Conservation (phyloP, 2,113 vertebrate species). For the Hucho hucho region DNA sequence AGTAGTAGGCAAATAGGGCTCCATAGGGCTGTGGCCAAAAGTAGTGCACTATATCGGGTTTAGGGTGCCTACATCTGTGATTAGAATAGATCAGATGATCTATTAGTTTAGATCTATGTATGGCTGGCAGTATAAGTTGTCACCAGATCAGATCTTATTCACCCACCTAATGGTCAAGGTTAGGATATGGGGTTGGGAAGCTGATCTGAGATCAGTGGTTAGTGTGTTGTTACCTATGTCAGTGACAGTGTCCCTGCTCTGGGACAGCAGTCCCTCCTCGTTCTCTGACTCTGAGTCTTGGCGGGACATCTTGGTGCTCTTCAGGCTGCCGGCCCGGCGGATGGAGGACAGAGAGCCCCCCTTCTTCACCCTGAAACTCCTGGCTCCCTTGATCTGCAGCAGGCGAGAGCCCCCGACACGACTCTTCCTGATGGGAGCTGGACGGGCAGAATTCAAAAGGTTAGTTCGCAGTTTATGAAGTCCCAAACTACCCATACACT, state of each 20-base stretch:
- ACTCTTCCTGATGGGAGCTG: conserved; percentile 91
- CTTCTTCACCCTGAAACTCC: conserved; percentile 98
- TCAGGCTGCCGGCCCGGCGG: conserved; percentile 94
- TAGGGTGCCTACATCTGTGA: too few species aligned
- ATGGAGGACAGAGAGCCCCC: conserved; percentile 97
- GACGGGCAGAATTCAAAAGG: conserved; percentile 7
- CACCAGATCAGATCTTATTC: too few species aligned
- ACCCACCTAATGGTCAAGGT: too few species aligned
- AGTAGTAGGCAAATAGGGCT: too few species aligned
- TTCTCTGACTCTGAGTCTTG: conserved; percentile 99
- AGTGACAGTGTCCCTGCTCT: conserved; percentile 98
- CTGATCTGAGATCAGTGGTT: too few species aligned
- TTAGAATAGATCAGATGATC: too few species aligned
- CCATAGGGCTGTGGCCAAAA: too few species aligned
- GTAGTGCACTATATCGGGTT: too few species aligned
- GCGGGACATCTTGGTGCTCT: conserved; percentile 97
- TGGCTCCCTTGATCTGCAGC: conserved; percentile 98
- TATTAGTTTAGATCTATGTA: too few species aligned
- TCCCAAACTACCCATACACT: too few species aligned
- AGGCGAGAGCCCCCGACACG: conserved; percentile 95
- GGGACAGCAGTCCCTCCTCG: conserved; percentile 93
- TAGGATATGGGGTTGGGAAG: too few species aligned
- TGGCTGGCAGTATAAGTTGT: too few species aligned
- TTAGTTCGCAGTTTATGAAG: neutral
- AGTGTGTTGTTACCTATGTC: conserved; percentile 82